Base-by-base conservation (phyloP, 2,797 vertebrate species). In the Brachyalestes nurse region DNA sequence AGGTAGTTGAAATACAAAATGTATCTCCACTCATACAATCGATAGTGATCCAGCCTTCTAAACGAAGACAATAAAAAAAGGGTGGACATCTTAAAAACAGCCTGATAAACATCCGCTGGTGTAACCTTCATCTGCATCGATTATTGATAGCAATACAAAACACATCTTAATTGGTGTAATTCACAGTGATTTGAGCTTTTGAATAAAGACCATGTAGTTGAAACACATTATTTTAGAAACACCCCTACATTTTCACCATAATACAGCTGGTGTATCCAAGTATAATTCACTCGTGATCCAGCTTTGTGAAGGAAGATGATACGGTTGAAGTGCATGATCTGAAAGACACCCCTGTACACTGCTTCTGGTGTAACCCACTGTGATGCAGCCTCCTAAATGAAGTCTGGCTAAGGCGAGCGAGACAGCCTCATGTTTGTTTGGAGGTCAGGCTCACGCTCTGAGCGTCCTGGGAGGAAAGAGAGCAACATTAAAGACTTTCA, bases 401-500 rank as follows among this genome's bases (percentile, higher is more conserved):
- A 77, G 80, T 83, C 84, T 83, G 77, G 72, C 79, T 75, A 79
- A 80, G 79, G 61, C 23, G 55, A 82, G 77, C 34, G 60, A 84
- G 57, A 62, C 78, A 80, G 83, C 51, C 72, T 65, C 66, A 64
- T 82, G 80, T 77, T 85, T 85, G 79, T 83, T 80, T 81, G 69
- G 70, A 85, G 86, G 86, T 87, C 86, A 85, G 78, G 82, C 82
- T 83, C 79, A 85, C 83, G 76, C 77, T 85, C 82, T 72, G 77
- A 77, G 77, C 72, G 79, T 78, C 71, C 81, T 78, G 81, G 81
- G 81, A 73, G 71, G 72, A 60, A 58, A 70, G 83, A 78, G 75
- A 85, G 79, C 81, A 73, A 82, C 83, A 85, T 82, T 82, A 85
- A 79, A 87, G 81, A 87, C 77, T 82, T 82, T 82, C 74, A 85